Conservation (phyloP, 2,888 invertebrate genomes). For the Schrankia costaestrigalis region DNA sequence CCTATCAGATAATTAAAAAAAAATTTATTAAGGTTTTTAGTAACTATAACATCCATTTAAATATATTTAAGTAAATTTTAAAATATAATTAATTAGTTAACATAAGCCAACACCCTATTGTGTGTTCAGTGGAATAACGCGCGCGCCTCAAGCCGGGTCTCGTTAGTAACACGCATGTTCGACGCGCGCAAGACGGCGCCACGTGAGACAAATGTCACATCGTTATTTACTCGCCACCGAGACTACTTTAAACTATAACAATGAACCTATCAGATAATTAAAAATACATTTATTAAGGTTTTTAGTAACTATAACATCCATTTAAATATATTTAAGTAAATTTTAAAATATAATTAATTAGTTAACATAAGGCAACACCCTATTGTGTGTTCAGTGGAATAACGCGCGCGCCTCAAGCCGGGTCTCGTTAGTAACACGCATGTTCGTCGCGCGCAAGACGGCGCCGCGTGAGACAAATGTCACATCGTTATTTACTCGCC, state of each 20-base stretch:
- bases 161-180: conserved; percentile 33
- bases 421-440: conserved; percentile 33
- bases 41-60: too few species aligned
- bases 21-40: conserved; percentile 5
- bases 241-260: conserved; percentile 20
- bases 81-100: neutral
- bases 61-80: too few species aligned
- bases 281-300: conserved; percentile 9
- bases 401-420: conserved; percentile 15
- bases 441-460: conserved; percentile 19
- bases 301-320: too few species aligned
- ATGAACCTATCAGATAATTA: conserved; percentile 27
- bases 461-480: conserved; percentile 40
- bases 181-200: conserved; percentile 28
- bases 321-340: too few species aligned
- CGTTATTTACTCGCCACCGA: conserved; percentile 44
- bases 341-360: neutral
- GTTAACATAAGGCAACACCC: conserved; percentile 17
- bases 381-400: conserved; percentile 8
- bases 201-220: conserved; percentile 38
- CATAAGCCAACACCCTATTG: conserved; percentile 21
- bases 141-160: conserved; percentile 19
- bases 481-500: conserved; percentile 45
- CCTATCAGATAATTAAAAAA: conserved; percentile 24
- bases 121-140: conserved; percentile 7